Conservation (phyloP, 1,140 invertebrate species). For the Tyrophagus putrescentiae region DNA sequence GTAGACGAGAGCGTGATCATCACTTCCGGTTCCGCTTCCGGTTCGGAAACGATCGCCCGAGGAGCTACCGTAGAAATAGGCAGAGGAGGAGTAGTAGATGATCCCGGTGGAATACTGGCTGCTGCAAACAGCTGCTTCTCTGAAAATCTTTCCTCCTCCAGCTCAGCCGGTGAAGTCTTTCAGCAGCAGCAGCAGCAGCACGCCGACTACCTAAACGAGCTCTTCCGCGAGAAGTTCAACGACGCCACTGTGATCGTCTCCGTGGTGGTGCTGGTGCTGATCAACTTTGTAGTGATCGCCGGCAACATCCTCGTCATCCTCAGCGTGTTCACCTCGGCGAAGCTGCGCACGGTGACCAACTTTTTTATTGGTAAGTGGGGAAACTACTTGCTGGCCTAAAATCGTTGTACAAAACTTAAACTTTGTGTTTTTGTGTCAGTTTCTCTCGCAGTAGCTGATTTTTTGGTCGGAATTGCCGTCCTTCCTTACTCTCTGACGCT, state of each 20-base stretch:
- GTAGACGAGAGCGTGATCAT: too few relatives aligned
- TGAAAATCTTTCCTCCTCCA: too few relatives aligned
- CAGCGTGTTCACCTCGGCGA: conserved; percentile 69
- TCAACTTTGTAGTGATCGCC: conserved; percentile 67
- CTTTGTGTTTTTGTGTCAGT: conserved; percentile 34
- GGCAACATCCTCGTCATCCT: conserved; percentile 77
- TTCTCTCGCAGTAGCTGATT: conserved; percentile 76
- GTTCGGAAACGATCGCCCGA: too few relatives aligned
- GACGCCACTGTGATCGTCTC: conserved; percentile 53
- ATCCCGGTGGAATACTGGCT: too few relatives aligned
- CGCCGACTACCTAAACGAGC: not conserved
- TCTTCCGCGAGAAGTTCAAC: conserved; percentile 28
- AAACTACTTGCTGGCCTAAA: too few relatives aligned
- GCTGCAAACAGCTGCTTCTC: too few relatives aligned
- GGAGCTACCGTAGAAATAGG: too few relatives aligned
- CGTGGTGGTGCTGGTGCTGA: conserved; percentile 56
- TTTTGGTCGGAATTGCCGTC: conserved; percentile 76
- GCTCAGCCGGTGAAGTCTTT: too few relatives aligned
- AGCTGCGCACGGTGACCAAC: conserved; percentile 80
- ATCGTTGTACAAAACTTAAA: not conserved
- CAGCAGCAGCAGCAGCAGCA: too few relatives aligned
- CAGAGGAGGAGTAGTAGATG: too few relatives aligned
- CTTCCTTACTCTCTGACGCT: conserved; percentile 72
- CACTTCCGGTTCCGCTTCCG: too few relatives aligned
- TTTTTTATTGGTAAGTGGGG: conserved; percentile 59